Evolutionary conservation across 23 tunicate species (phyloP).

Genomic region (Styela clava): DNA sequence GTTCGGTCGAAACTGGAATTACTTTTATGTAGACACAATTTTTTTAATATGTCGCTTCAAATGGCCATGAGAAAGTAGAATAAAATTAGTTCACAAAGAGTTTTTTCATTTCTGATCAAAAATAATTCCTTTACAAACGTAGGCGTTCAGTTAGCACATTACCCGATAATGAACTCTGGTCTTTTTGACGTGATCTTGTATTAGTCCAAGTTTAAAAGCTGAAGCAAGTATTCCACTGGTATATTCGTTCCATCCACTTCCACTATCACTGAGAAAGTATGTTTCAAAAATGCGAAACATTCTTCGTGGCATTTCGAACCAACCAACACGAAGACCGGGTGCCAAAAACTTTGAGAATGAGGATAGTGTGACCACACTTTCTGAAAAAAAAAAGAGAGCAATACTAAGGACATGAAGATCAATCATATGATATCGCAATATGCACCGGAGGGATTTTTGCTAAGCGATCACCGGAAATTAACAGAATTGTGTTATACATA

Average conservation of each 20-base stretch:
- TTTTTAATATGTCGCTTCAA: no score
- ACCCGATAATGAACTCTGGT: conserved; percentile 45
- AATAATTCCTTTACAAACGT: no score
- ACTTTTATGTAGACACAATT: no score
- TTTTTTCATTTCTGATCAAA: no score
- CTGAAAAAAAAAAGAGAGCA: conserved; percentile 13
- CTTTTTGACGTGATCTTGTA: conserved; percentile 45
- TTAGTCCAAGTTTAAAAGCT: conserved; percentile 34
- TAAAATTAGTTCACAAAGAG: no score
- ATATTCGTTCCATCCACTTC: conserved; percentile 43
- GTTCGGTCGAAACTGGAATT: no score
- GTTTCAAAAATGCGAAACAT: conserved; percentile 14
- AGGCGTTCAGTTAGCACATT: no score
- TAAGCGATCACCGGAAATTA: no score
- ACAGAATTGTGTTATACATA: no score
- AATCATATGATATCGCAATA: not conserved
- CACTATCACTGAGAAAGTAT: conserved; percentile 33
- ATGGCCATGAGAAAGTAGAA: no score
- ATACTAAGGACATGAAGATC: not conserved
- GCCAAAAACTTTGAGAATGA: conserved; percentile 64
- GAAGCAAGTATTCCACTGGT: conserved; percentile 32
- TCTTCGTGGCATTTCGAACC: conserved; percentile 64
- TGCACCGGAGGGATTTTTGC: no score
- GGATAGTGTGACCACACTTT: conserved; percentile 64
- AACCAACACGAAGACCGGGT: conserved; percentile 74